Base-by-base conservation (phyloP, 2,797 vertebrate genomes). In the Chaetophractus vellerosus region DNA sequence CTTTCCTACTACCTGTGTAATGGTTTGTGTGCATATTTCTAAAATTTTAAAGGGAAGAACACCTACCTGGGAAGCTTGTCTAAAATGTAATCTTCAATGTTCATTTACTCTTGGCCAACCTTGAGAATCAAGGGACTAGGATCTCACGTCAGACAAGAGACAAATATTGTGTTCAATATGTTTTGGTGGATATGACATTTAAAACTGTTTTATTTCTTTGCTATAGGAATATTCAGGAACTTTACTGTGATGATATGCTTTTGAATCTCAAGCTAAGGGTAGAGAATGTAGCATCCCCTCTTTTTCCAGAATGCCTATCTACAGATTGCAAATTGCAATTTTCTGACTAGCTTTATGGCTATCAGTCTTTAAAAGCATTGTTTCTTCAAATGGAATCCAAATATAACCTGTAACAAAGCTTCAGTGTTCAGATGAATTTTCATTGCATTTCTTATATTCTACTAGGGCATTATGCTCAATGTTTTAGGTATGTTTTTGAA, bases 401-500 rank as follows among this genome's bases (percentile, higher is more conserved):
- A 48, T 75, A 48, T n/a, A 71, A 41, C 3, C 7, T 72, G 10
- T 41, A 48, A 80, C 18, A 90, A 87, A 71, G 18, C 2, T 84
- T 91, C 69, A 36, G 6, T 76, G 18, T 79, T 78, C 38, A 76
- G 9, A 33, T 88, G 26, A 89, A 80, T 90, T 95, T 90, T 2
- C 16, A 76, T 59, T 80, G 74, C 36, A 52, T 55, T 55, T 57
- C 5, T 79, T 8, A 61, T 84, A 33, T 71, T 88, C 31, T 92
- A 23, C 9, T 87, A 55, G 6, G 52, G 18, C 33, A 74, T 63
- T 57, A 85, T 63, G 28, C 4, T 91, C 74, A 88, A 88, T 68
- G 66, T 45, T 61, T 45, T 26, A 92, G 45, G 24, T 76, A n/a
- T 84, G 63, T 84, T 90, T 96, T 72, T 26, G 11, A 85, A 76